Base-by-base conservation (phyloP, 1,140 invertebrate genomes). In the Carposina sasakii region DNA sequence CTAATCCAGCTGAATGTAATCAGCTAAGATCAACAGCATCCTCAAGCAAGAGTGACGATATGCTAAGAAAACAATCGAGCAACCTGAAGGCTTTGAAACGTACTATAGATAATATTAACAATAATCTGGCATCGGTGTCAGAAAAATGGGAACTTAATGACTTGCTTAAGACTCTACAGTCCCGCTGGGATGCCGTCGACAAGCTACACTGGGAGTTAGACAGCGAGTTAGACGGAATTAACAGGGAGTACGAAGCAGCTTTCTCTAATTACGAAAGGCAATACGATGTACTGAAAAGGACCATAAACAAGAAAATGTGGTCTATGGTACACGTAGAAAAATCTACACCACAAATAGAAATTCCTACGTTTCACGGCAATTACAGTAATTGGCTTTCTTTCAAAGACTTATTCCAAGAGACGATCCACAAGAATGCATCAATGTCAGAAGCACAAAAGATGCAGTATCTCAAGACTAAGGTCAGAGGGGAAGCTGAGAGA, bases 21-120 rank as follows among this genome's bases (percentile, higher is more conserved):
- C n/a, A n/a, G n/a, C n/a, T n/a, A n/a, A n/a, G n/a, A n/a, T n/a
- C n/a, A n/a, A n/a, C n/a, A n/a, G n/a, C n/a, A n/a, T n/a, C n/a
- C n/a, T n/a, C n/a, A n/a, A 36, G 33, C 13, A 36, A 36, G 13
- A 16, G 8, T 3, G 33, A 36, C 2, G 33, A 36, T 2, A 36
- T 36, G 33, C 8, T 16, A 6, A n/a, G 9, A 57, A 49, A 3
- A 67, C n/a, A n/a, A n/a, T n/a, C n/a, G n/a, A n/a, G n/a, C 64
- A 5, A 22, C 20, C 15, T 41, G 10, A 24, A 24, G 23, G 23
- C 39, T 22, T 41, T 40, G 5, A 4, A 6, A n/a, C 4, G 31
- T 3, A 13, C 31, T 33, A n/a, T 33, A 4, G 16, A 33, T 3
- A 33, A n/a, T 13, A 33, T 33, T 13, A 33, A 33, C 4, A n/a